A percentile compares a stretch with the other conserved stretches of the same genome.
phyloP scores from a whole-genome alignment of 2,888 invertebrate genomes.

The Cabera pusaria region DNA sequence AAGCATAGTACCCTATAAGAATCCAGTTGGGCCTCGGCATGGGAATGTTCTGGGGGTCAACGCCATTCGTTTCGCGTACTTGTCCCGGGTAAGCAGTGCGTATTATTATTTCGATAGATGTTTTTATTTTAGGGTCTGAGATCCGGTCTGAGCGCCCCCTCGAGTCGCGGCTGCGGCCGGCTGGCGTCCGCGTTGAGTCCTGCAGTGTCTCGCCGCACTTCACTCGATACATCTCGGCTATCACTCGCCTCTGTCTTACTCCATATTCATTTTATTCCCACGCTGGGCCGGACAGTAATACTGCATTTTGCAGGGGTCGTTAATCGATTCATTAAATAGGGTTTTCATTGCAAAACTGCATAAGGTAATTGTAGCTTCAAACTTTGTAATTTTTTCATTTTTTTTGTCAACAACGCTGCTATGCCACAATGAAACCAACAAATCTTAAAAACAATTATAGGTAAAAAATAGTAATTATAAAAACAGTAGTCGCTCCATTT shows the following conservation, averaged over 20 bases:
- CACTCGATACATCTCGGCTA: conserved; percentile 32
- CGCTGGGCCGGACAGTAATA: conserved; percentile 30
- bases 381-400: no score
- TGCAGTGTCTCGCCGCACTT: conserved; percentile 36
- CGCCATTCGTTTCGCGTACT: conserved; percentile 80
- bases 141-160: conserved; percentile 80
- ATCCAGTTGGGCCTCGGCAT: conserved; percentile 76
- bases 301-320: conserved; percentile 2
- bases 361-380: no score
- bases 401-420: no score
- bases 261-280: conserved; percentile 31
- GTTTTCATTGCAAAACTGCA: no score
- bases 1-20: conserved; percentile 68
- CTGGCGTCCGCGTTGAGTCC: conserved; percentile 44
- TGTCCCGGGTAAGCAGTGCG: conserved; percentile 75
- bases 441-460: no score
- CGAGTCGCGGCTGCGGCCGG: conserved; percentile 60
- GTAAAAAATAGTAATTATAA: no score
- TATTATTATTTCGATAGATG: conserved; percentile 83
- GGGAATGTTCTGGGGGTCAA: conserved; percentile 81
- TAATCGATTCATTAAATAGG: conserved; percentile 1
- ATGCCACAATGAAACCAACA: no score
- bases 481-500: no score
- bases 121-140: conserved; percentile 81
- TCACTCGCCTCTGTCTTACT: conserved; percentile 16